phyloP scores from a whole-genome alignment of 2,797 vertebrate species.

The Parotocinclus haroldoi region DNA sequence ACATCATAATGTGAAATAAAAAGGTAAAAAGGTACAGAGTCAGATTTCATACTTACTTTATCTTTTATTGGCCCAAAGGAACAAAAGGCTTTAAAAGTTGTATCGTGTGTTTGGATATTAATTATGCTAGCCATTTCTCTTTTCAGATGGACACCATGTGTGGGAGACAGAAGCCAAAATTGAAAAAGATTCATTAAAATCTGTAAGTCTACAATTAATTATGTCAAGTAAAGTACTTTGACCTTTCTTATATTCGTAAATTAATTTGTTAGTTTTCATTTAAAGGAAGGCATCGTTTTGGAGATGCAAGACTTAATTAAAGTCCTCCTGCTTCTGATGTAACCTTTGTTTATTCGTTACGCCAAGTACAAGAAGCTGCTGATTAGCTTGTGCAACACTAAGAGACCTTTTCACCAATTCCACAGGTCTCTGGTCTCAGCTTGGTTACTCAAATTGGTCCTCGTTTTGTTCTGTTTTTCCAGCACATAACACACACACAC shows the following conservation, averaged over 20 bases:
- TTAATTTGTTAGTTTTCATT: no score
- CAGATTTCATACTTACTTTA: no score
- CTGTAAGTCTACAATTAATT: conserved; percentile 76
- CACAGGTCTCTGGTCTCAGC: conserved; percentile 37
- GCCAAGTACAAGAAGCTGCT: conserved; percentile 51
- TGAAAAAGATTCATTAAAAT: conserved; percentile 90
- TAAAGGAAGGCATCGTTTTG: not conserved
- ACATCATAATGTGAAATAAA: no score
- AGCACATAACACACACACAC: conserved; percentile 27
- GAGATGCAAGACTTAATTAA: conserved; percentile 24
- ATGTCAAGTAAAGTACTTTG: no score
- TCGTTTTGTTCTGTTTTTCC: conserved; percentile 48
- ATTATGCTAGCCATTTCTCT: not conserved
- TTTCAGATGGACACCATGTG: conserved; percentile 91
- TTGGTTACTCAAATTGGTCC: conserved; percentile 51
- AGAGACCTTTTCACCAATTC: conserved; percentile 68
- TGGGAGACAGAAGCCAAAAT: conserved; percentile 97
- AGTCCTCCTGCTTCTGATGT: conserved; percentile 62
- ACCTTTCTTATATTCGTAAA: no score
- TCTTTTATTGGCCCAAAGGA: no score
- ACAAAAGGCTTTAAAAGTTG: no score
- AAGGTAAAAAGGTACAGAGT: no score
- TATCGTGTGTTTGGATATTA: not conserved
- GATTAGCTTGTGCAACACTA: conserved; percentile 69
- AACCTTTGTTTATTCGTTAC: conserved; percentile 67